phyloP scores from a whole-genome alignment of 2,797 vertebrate species.

The Lutjanus argentimaculatus region DNA sequence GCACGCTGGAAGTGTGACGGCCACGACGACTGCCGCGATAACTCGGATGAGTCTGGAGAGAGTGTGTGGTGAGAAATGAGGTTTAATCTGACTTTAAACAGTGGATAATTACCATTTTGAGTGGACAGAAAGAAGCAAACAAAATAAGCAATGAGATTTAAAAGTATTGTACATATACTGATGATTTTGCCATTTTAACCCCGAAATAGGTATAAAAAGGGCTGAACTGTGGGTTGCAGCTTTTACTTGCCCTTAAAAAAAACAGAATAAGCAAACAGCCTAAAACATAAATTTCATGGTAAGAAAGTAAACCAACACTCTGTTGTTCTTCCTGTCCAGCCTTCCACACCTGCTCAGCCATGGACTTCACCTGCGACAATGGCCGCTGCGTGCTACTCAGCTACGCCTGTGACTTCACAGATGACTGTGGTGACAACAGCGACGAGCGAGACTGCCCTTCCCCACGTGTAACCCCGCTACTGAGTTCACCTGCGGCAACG shows the following conservation, averaged over 20 bases:
- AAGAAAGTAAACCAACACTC: neutral
- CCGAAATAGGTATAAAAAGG: neutral
- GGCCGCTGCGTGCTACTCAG: conserved; percentile 88
- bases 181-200: neutral
- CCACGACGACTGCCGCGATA: conserved; percentile 88
- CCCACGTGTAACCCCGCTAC: conserved; percentile 89
- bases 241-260: neutral
- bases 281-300: neutral
- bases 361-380: conserved; percentile 92
- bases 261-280: neutral
- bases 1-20: conserved; percentile 90
- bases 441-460: conserved; percentile 92
- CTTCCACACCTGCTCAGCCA: conserved; percentile 92
- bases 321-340: conserved; percentile 77
- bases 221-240: neutral
- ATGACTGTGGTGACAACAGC: conserved; percentile 95
- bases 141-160: neutral
- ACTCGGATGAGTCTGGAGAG: conserved; percentile 92
- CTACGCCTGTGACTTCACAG: conserved; percentile 91
- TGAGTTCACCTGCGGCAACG: conserved; percentile 91
- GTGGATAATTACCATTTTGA: no score
- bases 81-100: conserved; percentile 7
- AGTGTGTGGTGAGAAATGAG: conserved; percentile 91
- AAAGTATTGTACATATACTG: neutral
- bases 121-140: no score